phyloP scores from a whole-genome alignment of 2,888 invertebrate genomes.

The Lasioglossum leucozonium region DNA sequence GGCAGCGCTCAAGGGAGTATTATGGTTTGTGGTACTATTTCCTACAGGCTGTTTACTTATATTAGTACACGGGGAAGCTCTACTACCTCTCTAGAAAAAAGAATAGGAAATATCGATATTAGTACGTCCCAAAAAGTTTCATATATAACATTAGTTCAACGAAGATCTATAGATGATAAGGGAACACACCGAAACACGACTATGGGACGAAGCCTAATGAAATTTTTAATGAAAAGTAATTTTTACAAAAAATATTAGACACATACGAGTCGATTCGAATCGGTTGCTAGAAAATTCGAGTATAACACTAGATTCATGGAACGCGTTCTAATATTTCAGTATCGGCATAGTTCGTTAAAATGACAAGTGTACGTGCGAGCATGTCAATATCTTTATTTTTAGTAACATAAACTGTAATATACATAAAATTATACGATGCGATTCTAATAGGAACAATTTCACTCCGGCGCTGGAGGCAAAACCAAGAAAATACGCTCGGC shows the following conservation, averaged over 20 bases:
- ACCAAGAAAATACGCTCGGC: neutral
- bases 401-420: neutral
- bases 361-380: neutral
- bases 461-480: neutral
- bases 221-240: neutral
- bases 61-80: conserved; percentile 83
- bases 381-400: neutral
- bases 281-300: neutral
- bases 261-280: neutral
- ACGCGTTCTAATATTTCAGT: too few species aligned
- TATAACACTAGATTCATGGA: neutral
- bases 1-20: conserved; percentile 81
- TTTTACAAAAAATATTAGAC: neutral
- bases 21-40: conserved; percentile 74
- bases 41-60: conserved; percentile 80
- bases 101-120: conserved; percentile 1
- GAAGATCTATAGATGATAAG: neutral
- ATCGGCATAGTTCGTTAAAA: too few species aligned
- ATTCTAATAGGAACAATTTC: neutral
- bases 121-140: neutral
- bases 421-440: neutral
- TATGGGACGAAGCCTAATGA: neutral
- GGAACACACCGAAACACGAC: neutral
- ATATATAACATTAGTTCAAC: neutral
- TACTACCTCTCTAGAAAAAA: conserved; percentile 79